Percentiles rank a stretch among this genome's conserved stretches.
Evolutionary conservation across 2,888 invertebrate species (phyloP).

Genomic region (Apotomis betuletana): DNA sequence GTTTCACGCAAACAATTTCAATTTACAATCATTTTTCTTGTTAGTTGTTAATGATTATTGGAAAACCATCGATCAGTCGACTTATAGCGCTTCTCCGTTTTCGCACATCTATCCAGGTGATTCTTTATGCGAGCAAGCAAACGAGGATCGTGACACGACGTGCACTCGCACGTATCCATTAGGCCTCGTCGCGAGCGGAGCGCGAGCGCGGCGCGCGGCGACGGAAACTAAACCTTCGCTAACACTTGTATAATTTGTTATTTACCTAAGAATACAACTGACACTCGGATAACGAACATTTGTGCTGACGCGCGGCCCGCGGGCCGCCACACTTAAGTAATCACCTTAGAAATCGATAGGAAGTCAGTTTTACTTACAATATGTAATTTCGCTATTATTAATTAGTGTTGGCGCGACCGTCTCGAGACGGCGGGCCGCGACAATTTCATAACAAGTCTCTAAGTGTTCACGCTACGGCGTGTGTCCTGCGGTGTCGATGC

Average conservation of each 20-base stretch:
- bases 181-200: constrained; percentile 40
- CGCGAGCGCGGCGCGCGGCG: constrained; percentile 36
- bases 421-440: constrained; percentile 57
- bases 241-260: constrained; percentile 68
- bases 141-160: constrained; percentile 3
- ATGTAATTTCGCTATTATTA: constrained; percentile 73
- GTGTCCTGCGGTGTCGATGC: constrained; percentile 51
- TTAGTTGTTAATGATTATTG: neutral
- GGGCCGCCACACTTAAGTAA: constrained; percentile 55
- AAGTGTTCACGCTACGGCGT: constrained; percentile 58
- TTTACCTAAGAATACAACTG: constrained; percentile 72
- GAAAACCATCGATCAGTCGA: neutral
- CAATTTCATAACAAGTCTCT: constrained; percentile 76
- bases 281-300: constrained; percentile 69
- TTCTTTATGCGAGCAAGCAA: constrained; percentile 11
- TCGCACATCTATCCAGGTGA: constrained; percentile 14
- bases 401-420: constrained; percentile 62
- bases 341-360: constrained; percentile 76
- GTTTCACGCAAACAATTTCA: constrained; percentile 9
- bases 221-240: constrained; percentile 50
- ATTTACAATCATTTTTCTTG: constrained; percentile 16
- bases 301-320: constrained; percentile 50
- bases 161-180: constrained; percentile 5
- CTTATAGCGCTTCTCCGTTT: neutral
- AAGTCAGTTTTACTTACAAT: constrained; percentile 80